phyloP scores from a whole-genome alignment of 2,888 invertebrate species.

The Lomographa bimaculata region DNA sequence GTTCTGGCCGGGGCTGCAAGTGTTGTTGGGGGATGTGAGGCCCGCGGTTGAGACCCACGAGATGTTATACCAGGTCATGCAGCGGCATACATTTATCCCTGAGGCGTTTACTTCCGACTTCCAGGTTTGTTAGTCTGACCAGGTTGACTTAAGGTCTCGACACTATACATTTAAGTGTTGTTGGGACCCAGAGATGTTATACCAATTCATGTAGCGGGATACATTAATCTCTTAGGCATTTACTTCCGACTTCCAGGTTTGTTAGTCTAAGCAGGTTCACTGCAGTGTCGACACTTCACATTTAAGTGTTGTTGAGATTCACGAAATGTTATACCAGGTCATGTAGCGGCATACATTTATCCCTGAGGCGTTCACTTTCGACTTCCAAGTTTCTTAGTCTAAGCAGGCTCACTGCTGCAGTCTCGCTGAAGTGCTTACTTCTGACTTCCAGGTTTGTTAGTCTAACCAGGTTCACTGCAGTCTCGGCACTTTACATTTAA shows the following conservation, averaged over 20 bases:
- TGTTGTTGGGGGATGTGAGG: constrained; percentile 94
- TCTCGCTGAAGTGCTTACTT: no score
- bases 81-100: constrained; percentile 98
- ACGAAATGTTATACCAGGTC: constrained; percentile 99
- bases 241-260: no score
- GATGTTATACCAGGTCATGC: constrained; percentile 99
- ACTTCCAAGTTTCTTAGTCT: constrained; percentile 91
- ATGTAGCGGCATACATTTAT: constrained; percentile 99
- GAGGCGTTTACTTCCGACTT: constrained; percentile 99
- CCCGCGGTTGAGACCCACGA: constrained; percentile 99
- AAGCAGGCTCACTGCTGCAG: no score
- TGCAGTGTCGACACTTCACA: no score
- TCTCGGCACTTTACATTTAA: no score
- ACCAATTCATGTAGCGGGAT: constrained; percentile 98
- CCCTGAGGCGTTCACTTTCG: constrained; percentile 99
- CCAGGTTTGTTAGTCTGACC: constrained; percentile 86
- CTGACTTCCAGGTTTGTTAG: no score
- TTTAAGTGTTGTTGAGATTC: no score
- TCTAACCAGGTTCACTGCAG: no score
- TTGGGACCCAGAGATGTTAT: constrained; percentile 98
- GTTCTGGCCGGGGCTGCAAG: constrained; percentile 99
- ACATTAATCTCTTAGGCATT: constrained; percentile 99
- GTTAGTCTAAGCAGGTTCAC: no score
- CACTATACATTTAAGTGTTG: no score
- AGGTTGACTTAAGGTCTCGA: no score